phyloP scores from a whole-genome alignment of 2,113 vertebrate genomes.

The Myxocyprinus asiaticus region DNA sequence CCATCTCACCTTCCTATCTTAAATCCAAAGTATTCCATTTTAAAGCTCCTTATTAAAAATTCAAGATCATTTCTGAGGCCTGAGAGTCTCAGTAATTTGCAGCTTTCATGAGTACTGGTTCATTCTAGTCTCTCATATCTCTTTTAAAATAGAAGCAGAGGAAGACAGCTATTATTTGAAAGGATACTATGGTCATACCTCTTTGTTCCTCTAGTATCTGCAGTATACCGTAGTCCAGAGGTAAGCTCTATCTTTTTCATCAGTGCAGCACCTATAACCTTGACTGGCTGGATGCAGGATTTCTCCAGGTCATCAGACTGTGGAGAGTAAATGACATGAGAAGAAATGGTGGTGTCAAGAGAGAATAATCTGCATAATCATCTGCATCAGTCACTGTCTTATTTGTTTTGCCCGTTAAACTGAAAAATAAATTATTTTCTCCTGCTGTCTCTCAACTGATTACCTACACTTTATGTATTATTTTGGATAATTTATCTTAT shows the following conservation, averaged over 20 bases:
- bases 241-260: constrained; percentile 28
- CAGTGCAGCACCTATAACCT: constrained; percentile 17
- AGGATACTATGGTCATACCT: not conserved
- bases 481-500: constrained; percentile 2
- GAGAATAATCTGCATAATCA: no score
- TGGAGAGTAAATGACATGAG: constrained; percentile 17
- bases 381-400: constrained; percentile 15
- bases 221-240: not conserved
- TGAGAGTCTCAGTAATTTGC: not conserved
- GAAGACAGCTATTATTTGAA: not conserved
- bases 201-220: constrained; percentile 3
- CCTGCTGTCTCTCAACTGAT: constrained; percentile 15
- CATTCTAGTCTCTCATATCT: not conserved
- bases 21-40: constrained; percentile 1
- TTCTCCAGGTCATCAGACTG: not conserved
- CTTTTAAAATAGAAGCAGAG: not conserved
- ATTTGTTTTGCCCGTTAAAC: constrained; percentile 17
- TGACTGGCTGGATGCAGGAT: constrained; percentile 2
- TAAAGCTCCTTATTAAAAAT: constrained; percentile 8
- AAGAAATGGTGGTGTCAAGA: not conserved
- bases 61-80: not conserved
- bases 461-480: constrained; percentile 12
- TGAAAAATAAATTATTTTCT: not conserved
- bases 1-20: not conserved
- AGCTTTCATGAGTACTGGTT: not conserved